These are phyloP conservation scores for Perognathus longimembris DNA, from an alignment of 2,113 vertebrate species.

Conservation along the genomic window DNA sequence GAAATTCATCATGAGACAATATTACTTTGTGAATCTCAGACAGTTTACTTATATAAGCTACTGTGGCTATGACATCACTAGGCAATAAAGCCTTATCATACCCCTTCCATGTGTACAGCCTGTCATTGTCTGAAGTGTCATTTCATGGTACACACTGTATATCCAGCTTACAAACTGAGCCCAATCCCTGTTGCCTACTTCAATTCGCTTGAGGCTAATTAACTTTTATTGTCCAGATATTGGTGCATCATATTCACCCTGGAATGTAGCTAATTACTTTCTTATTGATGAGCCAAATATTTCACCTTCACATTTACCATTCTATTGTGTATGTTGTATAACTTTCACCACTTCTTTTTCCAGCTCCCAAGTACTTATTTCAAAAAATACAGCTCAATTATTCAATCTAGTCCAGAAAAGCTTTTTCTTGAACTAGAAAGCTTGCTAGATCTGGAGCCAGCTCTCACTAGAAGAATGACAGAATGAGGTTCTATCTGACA, in stretches of 20 bases:
- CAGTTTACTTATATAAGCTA: neutral
- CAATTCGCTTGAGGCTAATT: neutral
- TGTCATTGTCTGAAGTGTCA: neutral
- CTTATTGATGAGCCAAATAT: neutral
- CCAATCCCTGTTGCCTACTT: neutral
- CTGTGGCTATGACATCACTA: neutral
- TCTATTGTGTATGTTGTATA: neutral
- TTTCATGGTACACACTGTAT: neutral
- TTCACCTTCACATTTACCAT: slow-evolving; percentile 4
- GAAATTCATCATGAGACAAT: neutral
- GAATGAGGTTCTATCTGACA: neutral
- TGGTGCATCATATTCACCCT: neutral
- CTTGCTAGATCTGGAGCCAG: neutral
- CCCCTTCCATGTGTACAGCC: neutral
- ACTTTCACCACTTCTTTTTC: neutral
- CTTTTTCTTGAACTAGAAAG: neutral
- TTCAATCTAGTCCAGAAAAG: neutral
- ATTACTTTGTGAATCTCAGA: neutral
- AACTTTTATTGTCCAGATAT: neutral
- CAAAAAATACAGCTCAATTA: neutral
- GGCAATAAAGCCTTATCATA: neutral
- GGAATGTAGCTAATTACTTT: neutral
- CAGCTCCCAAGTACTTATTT: neutral
- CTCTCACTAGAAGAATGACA: neutral
- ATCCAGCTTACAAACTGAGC: neutral